phyloP scores from a whole-genome alignment of 23 tunicate species.

The Styela clava region DNA sequence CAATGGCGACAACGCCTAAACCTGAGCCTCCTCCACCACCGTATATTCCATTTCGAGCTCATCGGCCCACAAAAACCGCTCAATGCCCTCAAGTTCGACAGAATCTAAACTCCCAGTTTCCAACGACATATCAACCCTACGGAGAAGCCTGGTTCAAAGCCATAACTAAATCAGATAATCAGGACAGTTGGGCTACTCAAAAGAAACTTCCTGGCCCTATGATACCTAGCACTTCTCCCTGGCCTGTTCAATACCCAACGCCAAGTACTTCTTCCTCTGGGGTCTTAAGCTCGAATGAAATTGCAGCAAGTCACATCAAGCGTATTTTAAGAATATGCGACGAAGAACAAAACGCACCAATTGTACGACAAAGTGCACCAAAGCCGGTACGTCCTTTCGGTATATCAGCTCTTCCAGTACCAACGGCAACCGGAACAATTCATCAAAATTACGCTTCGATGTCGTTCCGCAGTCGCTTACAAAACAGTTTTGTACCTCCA shows the following conservation, averaged over 20 bases:
- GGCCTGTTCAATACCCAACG: neutral
- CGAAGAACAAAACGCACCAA: neutral
- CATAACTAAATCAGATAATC: neutral
- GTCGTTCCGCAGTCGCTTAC: neutral
- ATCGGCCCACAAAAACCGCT: neutral
- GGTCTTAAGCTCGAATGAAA: constrained; percentile 3
- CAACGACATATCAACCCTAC: neutral
- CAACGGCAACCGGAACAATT: neutral
- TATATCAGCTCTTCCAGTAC: constrained; percentile 1
- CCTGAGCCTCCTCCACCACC: neutral
- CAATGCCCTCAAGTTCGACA: neutral
- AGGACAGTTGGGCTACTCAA: neutral
- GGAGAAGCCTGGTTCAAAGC: neutral
- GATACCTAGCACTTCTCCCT: neutral
- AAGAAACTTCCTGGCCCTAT: neutral
- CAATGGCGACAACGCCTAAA: neutral
- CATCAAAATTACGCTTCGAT: neutral
- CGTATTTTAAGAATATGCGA: neutral
- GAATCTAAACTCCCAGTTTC: neutral
- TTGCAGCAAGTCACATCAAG: constrained; percentile 24
- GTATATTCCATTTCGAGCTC: neutral
- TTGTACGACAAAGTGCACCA: neutral
- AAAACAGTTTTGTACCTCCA: neutral
- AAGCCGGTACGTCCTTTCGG: neutral
- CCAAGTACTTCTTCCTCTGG: neutral